A percentile compares a stretch with the other conserved stretches of the same genome.
phyloP scores from a whole-genome alignment of 2,113 vertebrate species.

The Equus przewalskii region DNA sequence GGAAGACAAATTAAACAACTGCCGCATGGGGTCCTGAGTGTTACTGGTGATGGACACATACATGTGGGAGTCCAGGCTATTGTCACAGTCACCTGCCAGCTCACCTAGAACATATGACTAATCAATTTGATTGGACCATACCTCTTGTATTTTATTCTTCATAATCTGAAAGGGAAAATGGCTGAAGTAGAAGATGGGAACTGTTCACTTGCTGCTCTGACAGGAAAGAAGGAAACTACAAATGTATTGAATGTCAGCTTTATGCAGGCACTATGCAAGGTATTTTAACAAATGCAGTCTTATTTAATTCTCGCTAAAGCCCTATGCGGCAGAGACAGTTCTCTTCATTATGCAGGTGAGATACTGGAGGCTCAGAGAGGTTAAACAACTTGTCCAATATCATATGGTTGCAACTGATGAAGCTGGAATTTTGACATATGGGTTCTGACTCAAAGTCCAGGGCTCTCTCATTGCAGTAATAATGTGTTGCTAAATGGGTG shows the following conservation, averaged over 20 bases:
- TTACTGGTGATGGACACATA: constrained; percentile 13
- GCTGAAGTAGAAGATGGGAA: constrained; percentile 14
- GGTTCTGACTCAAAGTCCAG: constrained; percentile 1
- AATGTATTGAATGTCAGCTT: constrained; percentile 17
- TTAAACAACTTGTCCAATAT: constrained; percentile 17
- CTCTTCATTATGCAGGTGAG: constrained; percentile 41
- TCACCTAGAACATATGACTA: background rate
- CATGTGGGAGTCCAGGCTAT: background rate
- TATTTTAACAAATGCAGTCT: constrained; percentile 40
- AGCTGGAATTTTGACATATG: constrained; percentile 33
- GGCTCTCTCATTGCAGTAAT: background rate
- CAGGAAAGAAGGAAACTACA: constrained; percentile 43
- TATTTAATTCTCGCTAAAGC: constrained; percentile 50
- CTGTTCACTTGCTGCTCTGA: background rate
- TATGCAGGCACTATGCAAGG: background rate
- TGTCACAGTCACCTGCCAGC: constrained; percentile 17
- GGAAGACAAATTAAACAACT: constrained; percentile 38
- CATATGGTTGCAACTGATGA: constrained; percentile 15
- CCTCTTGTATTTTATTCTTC: constrained; percentile 36
- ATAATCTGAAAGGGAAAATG: background rate
- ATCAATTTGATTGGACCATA: background rate
- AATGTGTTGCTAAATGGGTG: constrained; percentile 20
- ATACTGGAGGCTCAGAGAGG: constrained; percentile 3
- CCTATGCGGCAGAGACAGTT: background rate
- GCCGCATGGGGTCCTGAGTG: background rate